phyloP scores from a whole-genome alignment of 2,113 vertebrate genomes.

The Toxostoma redivivum region DNA sequence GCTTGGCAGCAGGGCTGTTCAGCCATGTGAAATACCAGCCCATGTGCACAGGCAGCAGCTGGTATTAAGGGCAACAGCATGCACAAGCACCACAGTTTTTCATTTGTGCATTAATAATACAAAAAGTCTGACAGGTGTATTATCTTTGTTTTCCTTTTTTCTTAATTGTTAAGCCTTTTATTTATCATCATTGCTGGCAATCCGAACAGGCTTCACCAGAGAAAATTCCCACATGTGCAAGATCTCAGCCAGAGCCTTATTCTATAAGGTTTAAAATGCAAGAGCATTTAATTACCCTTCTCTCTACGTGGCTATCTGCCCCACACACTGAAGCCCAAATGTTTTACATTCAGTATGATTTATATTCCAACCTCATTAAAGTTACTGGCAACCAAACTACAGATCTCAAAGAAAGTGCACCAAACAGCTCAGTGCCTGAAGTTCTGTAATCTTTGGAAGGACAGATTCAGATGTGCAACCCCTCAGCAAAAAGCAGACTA shows the following conservation, averaged over 20 bases:
- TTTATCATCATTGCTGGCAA: slow-evolving; percentile 17
- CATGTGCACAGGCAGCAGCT: neutral
- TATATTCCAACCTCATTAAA: slow-evolving; percentile 6
- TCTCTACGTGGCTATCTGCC: slow-evolving; percentile 38
- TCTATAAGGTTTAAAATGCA: slow-evolving; percentile 37
- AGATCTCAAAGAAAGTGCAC: neutral
- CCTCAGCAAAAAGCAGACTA: neutral
- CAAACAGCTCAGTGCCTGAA: neutral
- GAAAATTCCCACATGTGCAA: slow-evolving; percentile 41
- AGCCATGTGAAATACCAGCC: neutral
- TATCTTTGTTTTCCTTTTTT: slow-evolving; percentile 12
- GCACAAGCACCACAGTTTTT: neutral
- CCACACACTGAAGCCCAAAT: slow-evolving; percentile 1
- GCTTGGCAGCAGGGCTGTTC: slow-evolving; percentile 5
- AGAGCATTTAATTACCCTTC: slow-evolving; percentile 53
- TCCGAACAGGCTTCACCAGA: neutral
- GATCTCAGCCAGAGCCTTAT: slow-evolving; percentile 29
- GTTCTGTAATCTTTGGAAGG: neutral
- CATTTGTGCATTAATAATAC: neutral
- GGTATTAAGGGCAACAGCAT: neutral
- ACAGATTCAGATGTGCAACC: neutral
- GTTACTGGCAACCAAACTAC: slow-evolving; percentile 15
- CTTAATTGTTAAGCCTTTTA: slow-evolving; percentile 26
- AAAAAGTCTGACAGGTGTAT: slow-evolving; percentile 8
- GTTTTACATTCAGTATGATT: slow-evolving; percentile 31